A percentile compares a stretch with the other conserved stretches of the same genome.
Evolutionary conservation across 2,113 vertebrate species (phyloP).

Genomic region (Dicentrarchus labrax): DNA sequence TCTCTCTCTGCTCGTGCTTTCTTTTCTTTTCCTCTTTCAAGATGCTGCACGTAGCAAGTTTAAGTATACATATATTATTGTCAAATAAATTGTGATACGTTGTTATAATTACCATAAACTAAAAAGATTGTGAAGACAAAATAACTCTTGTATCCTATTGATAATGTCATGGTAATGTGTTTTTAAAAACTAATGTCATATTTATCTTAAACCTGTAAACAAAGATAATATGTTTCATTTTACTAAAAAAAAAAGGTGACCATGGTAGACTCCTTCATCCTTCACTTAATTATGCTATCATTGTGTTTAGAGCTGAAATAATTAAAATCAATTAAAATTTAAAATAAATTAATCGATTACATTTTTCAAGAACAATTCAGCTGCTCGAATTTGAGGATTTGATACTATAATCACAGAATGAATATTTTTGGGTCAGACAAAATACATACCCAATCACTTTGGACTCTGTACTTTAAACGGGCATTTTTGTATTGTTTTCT

Average conservation of each 20-base stretch:
- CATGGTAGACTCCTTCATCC: too few relatives aligned
- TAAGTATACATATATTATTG: not conserved
- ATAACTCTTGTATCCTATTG: not conserved
- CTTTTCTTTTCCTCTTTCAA: not conserved
- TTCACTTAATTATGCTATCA: not conserved
- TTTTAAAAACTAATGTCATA: not conserved
- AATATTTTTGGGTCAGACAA: not conserved
- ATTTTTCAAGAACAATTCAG: not conserved
- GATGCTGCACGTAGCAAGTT: not conserved
- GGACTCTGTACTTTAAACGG: not conserved
- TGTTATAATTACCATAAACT: not conserved
- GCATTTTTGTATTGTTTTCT: not conserved
- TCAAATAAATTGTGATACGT: not conserved
- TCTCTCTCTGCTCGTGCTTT: not conserved
- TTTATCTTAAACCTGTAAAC: not conserved
- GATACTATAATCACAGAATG: not conserved
- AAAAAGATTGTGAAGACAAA: not conserved
- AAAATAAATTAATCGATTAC: not conserved
- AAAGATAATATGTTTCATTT: not conserved
- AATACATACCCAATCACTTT: not conserved
- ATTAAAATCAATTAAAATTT: too few relatives aligned
- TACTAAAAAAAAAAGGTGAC: not conserved
- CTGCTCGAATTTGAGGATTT: not conserved
- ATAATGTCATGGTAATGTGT: not conserved
- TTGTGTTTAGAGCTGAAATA: not conserved